A percentile compares a stretch with the other conserved stretches of the same genome.
These are phyloP conservation scores for Struthidea cinerea DNA, from an alignment of 2,113 vertebrate species.

Conservation along the genomic window DNA sequence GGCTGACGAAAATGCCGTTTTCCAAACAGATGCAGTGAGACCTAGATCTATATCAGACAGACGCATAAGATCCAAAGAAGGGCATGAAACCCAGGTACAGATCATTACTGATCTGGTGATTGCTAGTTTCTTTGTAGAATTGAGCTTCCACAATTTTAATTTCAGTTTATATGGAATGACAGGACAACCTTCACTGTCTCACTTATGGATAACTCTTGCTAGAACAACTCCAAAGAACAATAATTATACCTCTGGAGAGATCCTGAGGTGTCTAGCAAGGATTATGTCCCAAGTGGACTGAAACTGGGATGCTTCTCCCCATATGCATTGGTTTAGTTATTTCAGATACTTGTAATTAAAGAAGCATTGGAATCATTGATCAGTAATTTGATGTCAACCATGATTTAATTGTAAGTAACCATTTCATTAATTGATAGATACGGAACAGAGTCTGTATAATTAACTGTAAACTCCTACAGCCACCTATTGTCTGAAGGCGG, in stretches of 20 bases:
- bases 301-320: not conserved
- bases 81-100: not conserved
- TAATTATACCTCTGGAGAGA: not conserved
- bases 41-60: not conserved
- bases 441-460: not conserved
- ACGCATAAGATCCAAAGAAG: not conserved
- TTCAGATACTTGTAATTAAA: not conserved
- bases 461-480: slow-evolving; percentile 1
- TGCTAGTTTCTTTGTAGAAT: not conserved
- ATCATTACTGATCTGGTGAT: not conserved
- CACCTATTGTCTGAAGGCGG: not conserved
- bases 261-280: not conserved
- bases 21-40: not conserved
- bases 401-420: not conserved
- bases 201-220: not conserved
- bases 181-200: not conserved
- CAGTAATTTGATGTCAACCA: not conserved
- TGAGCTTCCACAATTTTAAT: not conserved
- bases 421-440: slow-evolving; percentile 12
- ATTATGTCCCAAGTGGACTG: not conserved
- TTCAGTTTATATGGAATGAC: not conserved
- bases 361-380: not conserved
- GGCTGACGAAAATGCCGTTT: not conserved
- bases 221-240: not conserved
- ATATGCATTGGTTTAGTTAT: not conserved